Percentiles rank a stretch among this genome's conserved stretches.
Evolutionary conservation across 2,797 vertebrate genomes (phyloP).

Genomic region (Antrozous pallidus): DNA sequence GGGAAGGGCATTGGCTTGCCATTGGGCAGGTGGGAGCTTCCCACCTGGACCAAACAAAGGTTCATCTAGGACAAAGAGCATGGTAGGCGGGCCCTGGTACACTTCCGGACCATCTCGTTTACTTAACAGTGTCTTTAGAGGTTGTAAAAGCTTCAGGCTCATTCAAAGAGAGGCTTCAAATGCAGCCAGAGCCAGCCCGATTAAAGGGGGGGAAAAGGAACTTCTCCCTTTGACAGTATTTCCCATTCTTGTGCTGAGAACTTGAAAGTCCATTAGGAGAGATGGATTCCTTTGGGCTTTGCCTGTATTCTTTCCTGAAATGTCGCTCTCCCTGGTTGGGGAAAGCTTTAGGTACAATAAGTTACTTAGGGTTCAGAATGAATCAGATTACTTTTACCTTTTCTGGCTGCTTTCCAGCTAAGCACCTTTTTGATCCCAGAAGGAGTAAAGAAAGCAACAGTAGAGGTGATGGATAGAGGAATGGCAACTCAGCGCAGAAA

Average conservation of each 20-base stretch:
- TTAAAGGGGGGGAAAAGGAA: not conserved
- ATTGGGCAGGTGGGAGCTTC: not conserved
- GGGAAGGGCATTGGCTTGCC: not conserved
- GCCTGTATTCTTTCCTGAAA: conserved; percentile 47
- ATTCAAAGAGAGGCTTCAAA: not conserved
- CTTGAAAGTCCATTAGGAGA: conserved; percentile 39
- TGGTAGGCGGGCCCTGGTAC: too few species aligned
- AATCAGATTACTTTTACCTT: not conserved
- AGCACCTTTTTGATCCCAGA: not conserved
- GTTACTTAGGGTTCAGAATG: conserved; percentile 15
- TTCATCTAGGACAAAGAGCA: not conserved
- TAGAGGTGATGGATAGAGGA: too few species aligned
- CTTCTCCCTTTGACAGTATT: conserved; percentile 5
- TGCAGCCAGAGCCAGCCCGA: not conserved
- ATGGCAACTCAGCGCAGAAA: too few species aligned
- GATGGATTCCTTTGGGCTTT: conserved; percentile 2
- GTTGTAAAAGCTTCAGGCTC: not conserved
- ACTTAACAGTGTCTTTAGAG: not conserved
- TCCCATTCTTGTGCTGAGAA: not conserved
- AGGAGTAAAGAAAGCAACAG: not conserved
- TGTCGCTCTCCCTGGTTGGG: not conserved
- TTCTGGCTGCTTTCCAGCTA: not conserved
- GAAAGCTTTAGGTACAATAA: not conserved
- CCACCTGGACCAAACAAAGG: not conserved
- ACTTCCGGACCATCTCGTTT: not conserved